These are phyloP conservation scores for Lutjanus erythropterus DNA, from an alignment of 2,113 vertebrate genomes.

Conservation along the genomic window DNA sequence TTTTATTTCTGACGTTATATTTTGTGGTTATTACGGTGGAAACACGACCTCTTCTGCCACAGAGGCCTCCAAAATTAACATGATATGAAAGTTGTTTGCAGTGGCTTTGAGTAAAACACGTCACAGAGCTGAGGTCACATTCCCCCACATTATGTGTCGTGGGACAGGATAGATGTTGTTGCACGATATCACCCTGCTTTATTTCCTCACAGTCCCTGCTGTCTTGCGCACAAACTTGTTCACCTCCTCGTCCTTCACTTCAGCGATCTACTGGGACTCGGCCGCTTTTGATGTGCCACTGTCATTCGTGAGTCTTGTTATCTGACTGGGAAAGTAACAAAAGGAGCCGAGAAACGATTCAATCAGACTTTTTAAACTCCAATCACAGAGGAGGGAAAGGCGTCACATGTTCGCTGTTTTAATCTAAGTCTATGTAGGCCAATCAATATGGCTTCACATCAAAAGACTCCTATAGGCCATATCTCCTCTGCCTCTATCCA, in stretches of 20 bases:
- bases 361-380: slow-evolving; percentile 47
- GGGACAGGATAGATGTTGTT: not conserved
- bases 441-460: slow-evolving; percentile 72
- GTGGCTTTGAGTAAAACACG: too few species aligned
- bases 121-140: not conserved
- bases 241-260: slow-evolving; percentile 41
- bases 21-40: too few species aligned
- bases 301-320: slow-evolving; percentile 31
- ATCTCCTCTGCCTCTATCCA: slow-evolving; percentile 2
- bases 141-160: not conserved
- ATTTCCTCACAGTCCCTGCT: not conserved
- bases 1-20: too few species aligned
- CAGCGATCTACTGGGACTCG: slow-evolving; percentile 9
- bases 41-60: too few species aligned
- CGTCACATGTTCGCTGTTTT: slow-evolving; percentile 36
- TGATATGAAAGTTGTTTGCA: too few species aligned
- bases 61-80: too few species aligned
- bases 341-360: slow-evolving; percentile 39
- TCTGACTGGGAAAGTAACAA: slow-evolving; percentile 22
- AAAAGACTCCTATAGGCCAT: slow-evolving; percentile 37
- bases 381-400: slow-evolving; percentile 8
- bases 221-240: not conserved
- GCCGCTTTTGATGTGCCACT: not conserved
- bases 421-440: slow-evolving; percentile 71
- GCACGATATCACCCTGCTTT: not conserved